phyloP scores from a whole-genome alignment of 30 jellyfish, hydroid and myxozoan genomes.

The Pelagia noctiluca region DNA sequence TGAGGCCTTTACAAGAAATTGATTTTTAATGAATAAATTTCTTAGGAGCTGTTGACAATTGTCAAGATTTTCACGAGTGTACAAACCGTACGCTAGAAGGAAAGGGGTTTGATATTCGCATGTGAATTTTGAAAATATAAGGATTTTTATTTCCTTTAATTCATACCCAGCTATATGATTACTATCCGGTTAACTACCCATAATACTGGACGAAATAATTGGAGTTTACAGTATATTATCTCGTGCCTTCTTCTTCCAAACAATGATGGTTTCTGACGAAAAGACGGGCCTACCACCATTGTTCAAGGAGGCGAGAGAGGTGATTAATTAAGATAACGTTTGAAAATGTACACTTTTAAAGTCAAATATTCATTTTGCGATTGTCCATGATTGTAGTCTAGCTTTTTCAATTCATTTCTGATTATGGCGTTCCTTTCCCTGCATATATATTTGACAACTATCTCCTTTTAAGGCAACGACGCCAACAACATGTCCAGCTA shows the following conservation, averaged over 20 bases:
- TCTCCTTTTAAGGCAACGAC: constrained; percentile 70
- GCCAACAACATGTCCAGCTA: constrained; percentile 89
- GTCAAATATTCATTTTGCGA: neutral
- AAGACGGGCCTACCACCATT: neutral
- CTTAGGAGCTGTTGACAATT: neutral
- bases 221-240: no score
- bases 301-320: neutral
- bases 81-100: neutral
- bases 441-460: neutral
- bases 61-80: neutral
- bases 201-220: no score
- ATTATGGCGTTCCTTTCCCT: neutral
- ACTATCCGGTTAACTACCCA: neutral
- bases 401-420: neutral
- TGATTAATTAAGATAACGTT: neutral
- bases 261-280: no score
- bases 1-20: neutral
- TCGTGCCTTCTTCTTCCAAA: no score
- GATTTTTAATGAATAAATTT: neutral
- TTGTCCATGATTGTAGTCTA: no score
- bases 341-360: neutral
- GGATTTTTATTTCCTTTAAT: no score
- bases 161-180: no score
- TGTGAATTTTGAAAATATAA: no score
- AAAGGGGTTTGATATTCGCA: no score